Percentiles rank a stretch among this genome's conserved stretches.
phyloP scores from a whole-genome alignment of 2,888 invertebrate genomes.

The Eupithecia exiguata region DNA sequence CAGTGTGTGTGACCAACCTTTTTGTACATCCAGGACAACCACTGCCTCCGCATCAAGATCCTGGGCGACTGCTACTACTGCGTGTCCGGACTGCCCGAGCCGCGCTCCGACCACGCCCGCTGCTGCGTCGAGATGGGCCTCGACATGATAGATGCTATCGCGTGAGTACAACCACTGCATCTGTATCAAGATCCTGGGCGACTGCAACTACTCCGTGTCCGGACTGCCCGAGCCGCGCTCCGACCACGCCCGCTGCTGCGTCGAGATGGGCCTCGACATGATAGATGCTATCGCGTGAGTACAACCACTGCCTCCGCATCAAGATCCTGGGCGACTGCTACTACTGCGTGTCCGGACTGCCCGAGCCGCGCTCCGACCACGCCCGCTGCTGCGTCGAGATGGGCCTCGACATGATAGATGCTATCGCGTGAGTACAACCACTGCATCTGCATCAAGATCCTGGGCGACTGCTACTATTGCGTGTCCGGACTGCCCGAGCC shows the following conservation, averaged over 20 bases:
- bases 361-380: constrained; percentile 95
- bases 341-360: constrained; percentile 96
- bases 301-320: constrained; percentile 92
- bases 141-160: constrained; percentile 94
- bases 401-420: constrained; percentile 94
- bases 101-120: constrained; percentile 95
- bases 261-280: constrained; percentile 94
- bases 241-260: constrained; percentile 96
- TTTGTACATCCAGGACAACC: constrained; percentile 86
- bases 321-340: constrained; percentile 96
- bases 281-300: constrained; percentile 93
- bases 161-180: constrained; percentile 92
- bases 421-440: constrained; percentile 93
- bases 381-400: constrained; percentile 95
- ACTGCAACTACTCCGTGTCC: constrained; percentile 97
- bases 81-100: constrained; percentile 95
- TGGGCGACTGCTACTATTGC: constrained; percentile 97
- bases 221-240: constrained; percentile 95
- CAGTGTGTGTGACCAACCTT: not conserved
- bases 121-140: constrained; percentile 95
- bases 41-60: constrained; percentile 92
- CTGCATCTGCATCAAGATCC: constrained; percentile 91
- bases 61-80: constrained; percentile 97
- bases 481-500: constrained; percentile 96
- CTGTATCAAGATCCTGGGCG: constrained; percentile 93